Evolutionary conservation across 2,888 invertebrate genomes (phyloP).

Genomic region (Dolomedes plantarius): DNA sequence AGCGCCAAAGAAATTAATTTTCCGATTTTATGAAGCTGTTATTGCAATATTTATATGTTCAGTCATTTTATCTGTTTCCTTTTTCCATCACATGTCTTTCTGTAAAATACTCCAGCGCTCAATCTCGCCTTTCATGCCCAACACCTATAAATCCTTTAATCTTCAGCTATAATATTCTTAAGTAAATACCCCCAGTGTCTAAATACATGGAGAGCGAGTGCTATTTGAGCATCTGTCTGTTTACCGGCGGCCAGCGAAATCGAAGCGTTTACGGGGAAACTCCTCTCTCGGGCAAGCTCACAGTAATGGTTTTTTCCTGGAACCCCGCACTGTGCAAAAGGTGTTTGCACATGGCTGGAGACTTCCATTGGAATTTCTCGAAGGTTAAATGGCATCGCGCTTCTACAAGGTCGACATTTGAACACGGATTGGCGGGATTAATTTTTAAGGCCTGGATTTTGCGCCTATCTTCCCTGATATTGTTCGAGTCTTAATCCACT

Average conservation of each 20-base stretch:
- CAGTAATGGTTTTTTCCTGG: background rate
- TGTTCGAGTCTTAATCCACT: too few relatives aligned
- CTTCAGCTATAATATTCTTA: background rate
- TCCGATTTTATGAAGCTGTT: too few relatives aligned
- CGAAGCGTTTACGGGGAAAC: background rate
- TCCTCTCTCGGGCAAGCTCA: background rate
- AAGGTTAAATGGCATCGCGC: background rate
- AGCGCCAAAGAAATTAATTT: too few relatives aligned
- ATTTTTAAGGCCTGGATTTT: too few relatives aligned
- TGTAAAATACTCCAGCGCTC: too few relatives aligned
- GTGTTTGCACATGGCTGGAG: background rate
- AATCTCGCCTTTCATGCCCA: background rate
- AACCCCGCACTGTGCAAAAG: background rate
- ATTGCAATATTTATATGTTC: too few relatives aligned
- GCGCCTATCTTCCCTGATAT: too few relatives aligned
- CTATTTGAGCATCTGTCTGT: background rate
- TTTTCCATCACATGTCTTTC: too few relatives aligned
- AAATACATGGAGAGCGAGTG: background rate
- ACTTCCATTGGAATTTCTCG: background rate
- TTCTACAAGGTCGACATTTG: background rate
- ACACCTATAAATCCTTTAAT: background rate
- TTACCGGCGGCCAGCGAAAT: background rate
- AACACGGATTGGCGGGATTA: background rate
- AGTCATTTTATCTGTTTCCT: too few relatives aligned
- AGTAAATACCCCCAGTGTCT: background rate